Percentiles rank a stretch among this genome's conserved stretches.
phyloP scores from a whole-genome alignment of 1,140 invertebrate genomes.

The Lordiphosa collinella region DNA sequence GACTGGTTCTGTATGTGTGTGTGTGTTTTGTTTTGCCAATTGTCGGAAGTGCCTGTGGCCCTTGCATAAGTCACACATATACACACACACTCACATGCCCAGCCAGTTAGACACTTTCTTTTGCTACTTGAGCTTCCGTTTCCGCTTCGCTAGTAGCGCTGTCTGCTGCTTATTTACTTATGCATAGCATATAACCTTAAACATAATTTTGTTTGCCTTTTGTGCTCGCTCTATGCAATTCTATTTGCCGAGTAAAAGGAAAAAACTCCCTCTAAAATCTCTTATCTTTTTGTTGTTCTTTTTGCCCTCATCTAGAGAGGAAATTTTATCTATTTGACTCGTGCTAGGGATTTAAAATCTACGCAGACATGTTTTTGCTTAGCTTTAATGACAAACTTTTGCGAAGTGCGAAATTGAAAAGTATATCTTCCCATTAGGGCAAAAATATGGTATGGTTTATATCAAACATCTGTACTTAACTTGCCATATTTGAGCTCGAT shows the following conservation, averaged over 20 bases:
- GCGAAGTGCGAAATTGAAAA: not conserved
- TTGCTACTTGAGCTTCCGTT: constrained; percentile 72
- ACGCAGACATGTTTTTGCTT: not conserved
- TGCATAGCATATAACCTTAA: constrained; percentile 77
- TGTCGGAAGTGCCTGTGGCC: constrained; percentile 68
- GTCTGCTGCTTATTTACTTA: constrained; percentile 69
- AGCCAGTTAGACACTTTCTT: constrained; percentile 74
- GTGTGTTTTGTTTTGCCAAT: constrained; percentile 72
- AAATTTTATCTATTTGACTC: constrained; percentile 61
- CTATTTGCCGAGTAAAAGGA: constrained; percentile 23
- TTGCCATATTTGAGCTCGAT: too few relatives aligned
- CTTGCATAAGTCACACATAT: constrained; percentile 52
- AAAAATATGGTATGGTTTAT: too few relatives aligned
- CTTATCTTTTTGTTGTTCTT: constrained; percentile 34
- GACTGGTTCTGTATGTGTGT: constrained; percentile 6
- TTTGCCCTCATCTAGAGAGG: constrained; percentile 31
- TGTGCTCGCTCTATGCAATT: constrained; percentile 60
- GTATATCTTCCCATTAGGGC: not conserved
- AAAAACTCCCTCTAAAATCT: not conserved
- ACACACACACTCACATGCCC: constrained; percentile 12
- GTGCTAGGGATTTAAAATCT: constrained; percentile 31
- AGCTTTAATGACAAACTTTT: not conserved
- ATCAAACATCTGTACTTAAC: too few relatives aligned
- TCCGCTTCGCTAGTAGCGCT: constrained; percentile 45
- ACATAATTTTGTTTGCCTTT: constrained; percentile 76